These are phyloP conservation scores for Sinocyclocheilus anophthalmus DNA, from an alignment of 2,113 vertebrate genomes.

Conservation along the genomic window DNA sequence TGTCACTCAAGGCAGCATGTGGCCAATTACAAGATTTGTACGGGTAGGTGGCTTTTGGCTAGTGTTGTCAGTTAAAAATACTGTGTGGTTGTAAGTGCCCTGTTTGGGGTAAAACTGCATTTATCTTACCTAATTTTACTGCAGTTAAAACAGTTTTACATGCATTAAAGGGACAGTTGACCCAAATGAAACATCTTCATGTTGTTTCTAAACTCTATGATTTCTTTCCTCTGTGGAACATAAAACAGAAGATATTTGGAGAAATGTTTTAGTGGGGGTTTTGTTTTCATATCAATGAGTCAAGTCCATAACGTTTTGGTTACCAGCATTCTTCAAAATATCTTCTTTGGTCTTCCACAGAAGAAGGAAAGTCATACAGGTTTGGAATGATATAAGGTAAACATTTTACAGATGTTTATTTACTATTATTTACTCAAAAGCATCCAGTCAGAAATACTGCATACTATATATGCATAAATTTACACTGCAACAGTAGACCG, in stretches of 20 bases:
- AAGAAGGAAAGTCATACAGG: background rate
- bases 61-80: slow-evolving; percentile 34
- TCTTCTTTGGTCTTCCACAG: background rate
- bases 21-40: slow-evolving; percentile 73
- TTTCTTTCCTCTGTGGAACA: background rate
- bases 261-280: background rate
- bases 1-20: slow-evolving; percentile 82
- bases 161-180: background rate
- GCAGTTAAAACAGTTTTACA: background rate
- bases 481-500: background rate
- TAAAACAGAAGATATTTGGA: background rate
- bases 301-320: background rate
- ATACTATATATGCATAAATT: background rate
- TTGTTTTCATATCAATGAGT: background rate
- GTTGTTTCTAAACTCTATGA: background rate
- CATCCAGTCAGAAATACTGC: background rate
- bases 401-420: background rate
- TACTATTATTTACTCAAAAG: background rate
- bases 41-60: slow-evolving; percentile 48
- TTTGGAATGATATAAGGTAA: background rate
- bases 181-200: background rate
- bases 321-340: background rate
- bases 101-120: background rate
- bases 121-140: background rate
- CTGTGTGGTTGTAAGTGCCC: slow-evolving; percentile 1